Conservation (phyloP, 2,888 invertebrate genomes). For the Rhagium mordax region DNA sequence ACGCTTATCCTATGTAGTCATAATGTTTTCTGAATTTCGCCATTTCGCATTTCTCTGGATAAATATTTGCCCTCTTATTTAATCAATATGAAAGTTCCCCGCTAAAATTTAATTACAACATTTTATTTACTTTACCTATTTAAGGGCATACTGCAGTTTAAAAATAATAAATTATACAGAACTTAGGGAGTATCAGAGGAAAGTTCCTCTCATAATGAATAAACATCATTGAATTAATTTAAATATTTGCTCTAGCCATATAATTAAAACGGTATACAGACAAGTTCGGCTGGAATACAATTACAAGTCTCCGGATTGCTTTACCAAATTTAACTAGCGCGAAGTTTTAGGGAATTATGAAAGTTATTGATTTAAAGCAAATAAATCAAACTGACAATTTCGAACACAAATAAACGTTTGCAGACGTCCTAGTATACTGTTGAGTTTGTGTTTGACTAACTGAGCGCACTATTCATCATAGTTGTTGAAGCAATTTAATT, state of each 20-base stretch:
- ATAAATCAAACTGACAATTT: background rate
- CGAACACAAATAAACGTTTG: background rate
- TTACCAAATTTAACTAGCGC: background rate
- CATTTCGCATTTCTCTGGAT: no score
- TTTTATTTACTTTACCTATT: background rate
- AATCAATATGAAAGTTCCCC: background rate
- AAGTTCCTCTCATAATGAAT: constrained; percentile 22
- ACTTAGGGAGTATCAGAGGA: background rate
- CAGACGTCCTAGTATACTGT: background rate
- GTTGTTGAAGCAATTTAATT: background rate
- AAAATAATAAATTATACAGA: background rate
- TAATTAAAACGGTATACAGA: background rate
- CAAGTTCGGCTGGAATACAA: constrained; percentile 2
- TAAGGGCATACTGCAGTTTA: background rate
- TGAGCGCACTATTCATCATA: background rate
- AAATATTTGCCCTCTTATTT: no score
- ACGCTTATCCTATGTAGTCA: no score
- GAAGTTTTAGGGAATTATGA: constrained; percentile 14
- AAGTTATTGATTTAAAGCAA: background rate
- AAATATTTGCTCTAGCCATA: constrained; percentile 25
- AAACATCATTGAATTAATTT: constrained; percentile 28
- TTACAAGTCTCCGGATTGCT: background rate
- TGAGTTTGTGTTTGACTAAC: background rate
- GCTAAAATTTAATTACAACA: background rate
- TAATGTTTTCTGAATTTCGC: no score